Percentiles rank a stretch among this genome's conserved stretches.
These are phyloP conservation scores for Drosophila ogumai DNA, from an alignment of 1,140 invertebrate species.

Conservation along the genomic window DNA sequence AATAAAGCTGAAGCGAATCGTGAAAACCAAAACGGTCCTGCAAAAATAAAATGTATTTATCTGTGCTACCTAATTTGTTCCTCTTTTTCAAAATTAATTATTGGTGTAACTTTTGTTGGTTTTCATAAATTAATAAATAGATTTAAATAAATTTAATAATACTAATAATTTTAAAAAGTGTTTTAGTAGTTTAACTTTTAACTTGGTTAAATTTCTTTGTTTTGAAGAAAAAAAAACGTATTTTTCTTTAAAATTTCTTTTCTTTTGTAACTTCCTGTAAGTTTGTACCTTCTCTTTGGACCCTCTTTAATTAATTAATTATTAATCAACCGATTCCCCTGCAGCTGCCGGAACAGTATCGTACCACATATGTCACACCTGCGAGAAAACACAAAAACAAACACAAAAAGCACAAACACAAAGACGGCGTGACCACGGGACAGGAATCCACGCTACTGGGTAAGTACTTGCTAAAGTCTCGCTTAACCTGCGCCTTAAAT, in stretches of 20 bases:
- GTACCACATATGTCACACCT: conserved; percentile 95
- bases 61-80: neutral
- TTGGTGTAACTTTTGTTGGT: neutral
- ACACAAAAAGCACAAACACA: conserved; percentile 98
- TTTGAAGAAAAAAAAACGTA: neutral
- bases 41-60: neutral
- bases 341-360: conserved; percentile 97
- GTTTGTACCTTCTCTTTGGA: neutral
- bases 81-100: neutral
- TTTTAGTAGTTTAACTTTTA: neutral
- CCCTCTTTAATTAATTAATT: neutral
- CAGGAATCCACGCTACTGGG: conserved; percentile 89
- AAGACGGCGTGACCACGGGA: conserved; percentile 89
- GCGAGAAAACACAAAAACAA: conserved; percentile 97
- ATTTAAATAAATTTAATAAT: neutral
- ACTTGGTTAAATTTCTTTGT: neutral
- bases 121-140: neutral
- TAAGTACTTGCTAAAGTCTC: conserved; percentile 31
- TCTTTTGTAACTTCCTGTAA: neutral
- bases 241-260: neutral
- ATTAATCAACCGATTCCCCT: conserved; percentile 57
- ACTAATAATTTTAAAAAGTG: neutral
- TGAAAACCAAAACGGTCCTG: neutral
- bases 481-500: too few species aligned
- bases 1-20: neutral